Conservation (phyloP, 2,797 vertebrate genomes). For the Dendrocincla tyrannina region DNA sequence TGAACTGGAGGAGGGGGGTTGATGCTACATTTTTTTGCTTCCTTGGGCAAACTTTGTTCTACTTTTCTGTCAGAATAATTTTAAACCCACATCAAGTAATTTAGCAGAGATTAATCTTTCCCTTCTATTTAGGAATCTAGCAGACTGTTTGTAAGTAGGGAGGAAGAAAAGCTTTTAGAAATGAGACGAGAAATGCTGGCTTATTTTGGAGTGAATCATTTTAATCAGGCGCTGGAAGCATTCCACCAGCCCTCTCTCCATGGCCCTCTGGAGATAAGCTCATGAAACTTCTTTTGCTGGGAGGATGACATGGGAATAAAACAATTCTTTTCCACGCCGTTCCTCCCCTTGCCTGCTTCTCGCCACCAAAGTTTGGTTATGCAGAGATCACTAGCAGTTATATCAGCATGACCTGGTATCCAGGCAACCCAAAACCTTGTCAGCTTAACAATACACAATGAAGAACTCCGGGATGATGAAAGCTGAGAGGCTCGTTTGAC, state of each 20-base stretch:
- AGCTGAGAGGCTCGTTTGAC: slow-evolving; percentile 60
- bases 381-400: slow-evolving; percentile 26
- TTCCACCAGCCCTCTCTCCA: not conserved
- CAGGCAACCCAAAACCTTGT: slow-evolving; percentile 74
- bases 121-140: slow-evolving; percentile 36
- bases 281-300: slow-evolving; percentile 35
- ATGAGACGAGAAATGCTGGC: slow-evolving; percentile 51
- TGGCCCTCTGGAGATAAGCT: slow-evolving; percentile 57
- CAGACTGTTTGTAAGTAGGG: slow-evolving; percentile 42
- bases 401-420: slow-evolving; percentile 71
- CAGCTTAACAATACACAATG: slow-evolving; percentile 59
- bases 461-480: slow-evolving; percentile 58
- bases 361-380: slow-evolving; percentile 44
- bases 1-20: not conserved
- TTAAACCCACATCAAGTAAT: slow-evolving; percentile 66
- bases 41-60: slow-evolving; percentile 68
- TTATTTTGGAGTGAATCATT: slow-evolving; percentile 66
- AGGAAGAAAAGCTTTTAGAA: slow-evolving; percentile 62
- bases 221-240: slow-evolving; percentile 54
- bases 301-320: slow-evolving; percentile 36
- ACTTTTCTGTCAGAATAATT: slow-evolving; percentile 67
- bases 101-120: slow-evolving; percentile 66
- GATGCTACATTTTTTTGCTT: slow-evolving; percentile 53
- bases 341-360: not conserved
- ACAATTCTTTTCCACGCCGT: not conserved